Conservation (phyloP, 1,140 invertebrate species). For the Tetramorium alpestre region DNA sequence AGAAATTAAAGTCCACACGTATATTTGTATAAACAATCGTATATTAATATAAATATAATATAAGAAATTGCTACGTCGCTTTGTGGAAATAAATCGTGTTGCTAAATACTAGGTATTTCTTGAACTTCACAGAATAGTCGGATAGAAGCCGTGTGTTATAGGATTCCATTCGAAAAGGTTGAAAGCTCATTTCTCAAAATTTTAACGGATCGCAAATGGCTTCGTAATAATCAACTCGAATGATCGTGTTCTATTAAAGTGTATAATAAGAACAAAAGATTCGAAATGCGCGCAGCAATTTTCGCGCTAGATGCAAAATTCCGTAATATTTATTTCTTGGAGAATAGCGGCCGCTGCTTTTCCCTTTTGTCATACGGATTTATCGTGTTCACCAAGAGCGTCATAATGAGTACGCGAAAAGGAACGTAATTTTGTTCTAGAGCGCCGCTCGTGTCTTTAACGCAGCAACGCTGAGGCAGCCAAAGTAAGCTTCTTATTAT, state of each 20-base stretch:
- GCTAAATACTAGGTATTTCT: background rate
- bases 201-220: background rate
- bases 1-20: background rate
- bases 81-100: background rate
- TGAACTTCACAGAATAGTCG: background rate
- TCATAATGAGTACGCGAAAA: conserved; percentile 26
- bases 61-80: background rate
- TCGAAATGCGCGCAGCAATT: background rate
- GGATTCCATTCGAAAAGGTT: background rate
- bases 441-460: conserved; percentile 1
- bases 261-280: background rate
- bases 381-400: background rate
- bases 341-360: background rate
- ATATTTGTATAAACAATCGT: background rate
- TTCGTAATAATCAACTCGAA: background rate
- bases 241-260: background rate
- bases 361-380: background rate
- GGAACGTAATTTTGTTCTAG: background rate
- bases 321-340: background rate
- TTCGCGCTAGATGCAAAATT: background rate
- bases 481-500: background rate
- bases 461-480: background rate
- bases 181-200: background rate
- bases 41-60: background rate
- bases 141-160: background rate